Evolutionary conservation across 2,888 invertebrate species (phyloP).

Genomic region (Alentia gelatinosa): DNA sequence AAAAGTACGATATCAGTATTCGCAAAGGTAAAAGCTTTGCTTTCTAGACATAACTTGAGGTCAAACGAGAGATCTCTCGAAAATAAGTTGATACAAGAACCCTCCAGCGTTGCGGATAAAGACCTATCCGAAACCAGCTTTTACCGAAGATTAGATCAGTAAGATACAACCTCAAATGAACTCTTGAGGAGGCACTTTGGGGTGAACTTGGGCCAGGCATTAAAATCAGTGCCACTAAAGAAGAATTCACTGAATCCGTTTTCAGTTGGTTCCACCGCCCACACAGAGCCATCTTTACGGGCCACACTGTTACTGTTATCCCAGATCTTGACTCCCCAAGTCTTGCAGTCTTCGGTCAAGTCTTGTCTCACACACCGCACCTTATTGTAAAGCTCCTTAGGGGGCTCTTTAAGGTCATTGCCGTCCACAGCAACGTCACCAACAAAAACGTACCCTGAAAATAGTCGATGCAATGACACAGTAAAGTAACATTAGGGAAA

Average conservation of each 20-base stretch:
- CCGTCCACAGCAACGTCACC: not conserved
- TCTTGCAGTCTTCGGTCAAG: not conserved
- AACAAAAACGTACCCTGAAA: not conserved
- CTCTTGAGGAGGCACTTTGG: not conserved
- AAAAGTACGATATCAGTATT: too few species aligned
- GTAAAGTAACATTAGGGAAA: too few species aligned
- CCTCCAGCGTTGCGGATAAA: too few species aligned
- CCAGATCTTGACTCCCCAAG: not conserved
- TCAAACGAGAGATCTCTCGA: too few species aligned
- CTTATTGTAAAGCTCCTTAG: not conserved
- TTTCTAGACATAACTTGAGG: too few species aligned
- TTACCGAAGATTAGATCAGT: too few species aligned
- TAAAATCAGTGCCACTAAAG: not conserved
- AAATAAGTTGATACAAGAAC: too few species aligned
- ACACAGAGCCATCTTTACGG: conserved; percentile 13
- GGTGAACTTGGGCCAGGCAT: not conserved
- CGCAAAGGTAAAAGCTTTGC: too few species aligned
- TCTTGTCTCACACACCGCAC: not conserved
- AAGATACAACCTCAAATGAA: too few species aligned
- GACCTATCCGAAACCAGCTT: too few species aligned
- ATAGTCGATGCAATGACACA: too few species aligned
- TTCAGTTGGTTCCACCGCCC: not conserved
- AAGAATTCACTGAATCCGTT: not conserved
- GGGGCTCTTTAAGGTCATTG: not conserved
- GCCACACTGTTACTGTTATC: conserved; percentile 21